phyloP scores from a whole-genome alignment of 2,113 vertebrate genomes.

The Lophotis ruficrista region DNA sequence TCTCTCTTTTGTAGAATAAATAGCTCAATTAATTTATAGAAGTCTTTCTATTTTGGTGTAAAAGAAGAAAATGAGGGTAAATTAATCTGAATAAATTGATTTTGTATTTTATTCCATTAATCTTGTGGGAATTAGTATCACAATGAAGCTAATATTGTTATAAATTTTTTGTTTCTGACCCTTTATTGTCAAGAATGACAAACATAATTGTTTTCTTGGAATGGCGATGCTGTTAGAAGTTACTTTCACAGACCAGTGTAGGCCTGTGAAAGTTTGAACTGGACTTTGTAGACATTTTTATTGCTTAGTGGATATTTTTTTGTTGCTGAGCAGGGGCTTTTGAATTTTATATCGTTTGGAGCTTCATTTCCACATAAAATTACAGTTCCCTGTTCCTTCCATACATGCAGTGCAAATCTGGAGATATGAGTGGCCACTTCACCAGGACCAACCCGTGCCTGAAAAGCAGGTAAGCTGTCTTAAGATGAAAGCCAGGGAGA shows the following conservation, averaged over 20 bases:
- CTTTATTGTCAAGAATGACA: neutral
- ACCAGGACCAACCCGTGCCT: neutral
- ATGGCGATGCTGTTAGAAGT: neutral
- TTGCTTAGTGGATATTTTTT: neutral
- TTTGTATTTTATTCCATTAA: constrained; percentile 6
- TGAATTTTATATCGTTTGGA: neutral
- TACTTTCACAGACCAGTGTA: neutral
- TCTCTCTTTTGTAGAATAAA: constrained; percentile 14
- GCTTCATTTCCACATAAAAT: neutral
- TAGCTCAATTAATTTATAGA: constrained; percentile 27
- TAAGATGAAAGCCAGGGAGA: neutral
- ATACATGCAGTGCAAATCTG: neutral
- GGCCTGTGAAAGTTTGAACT: neutral
- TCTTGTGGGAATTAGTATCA: constrained; percentile 5
- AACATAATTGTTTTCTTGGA: neutral
- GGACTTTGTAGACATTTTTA: neutral
- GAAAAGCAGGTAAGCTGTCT: neutral
- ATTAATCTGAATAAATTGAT: neutral
- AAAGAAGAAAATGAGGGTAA: constrained; percentile 11
- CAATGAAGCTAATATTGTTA: neutral
- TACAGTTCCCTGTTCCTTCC: neutral
- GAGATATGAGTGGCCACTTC: neutral
- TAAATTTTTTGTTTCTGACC: neutral
- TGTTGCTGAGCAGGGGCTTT: neutral
- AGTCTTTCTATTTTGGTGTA: neutral